These are phyloP conservation scores for Papilio xuthus DNA, from an alignment of 1,140 invertebrate genomes.

Conservation along the genomic window DNA sequence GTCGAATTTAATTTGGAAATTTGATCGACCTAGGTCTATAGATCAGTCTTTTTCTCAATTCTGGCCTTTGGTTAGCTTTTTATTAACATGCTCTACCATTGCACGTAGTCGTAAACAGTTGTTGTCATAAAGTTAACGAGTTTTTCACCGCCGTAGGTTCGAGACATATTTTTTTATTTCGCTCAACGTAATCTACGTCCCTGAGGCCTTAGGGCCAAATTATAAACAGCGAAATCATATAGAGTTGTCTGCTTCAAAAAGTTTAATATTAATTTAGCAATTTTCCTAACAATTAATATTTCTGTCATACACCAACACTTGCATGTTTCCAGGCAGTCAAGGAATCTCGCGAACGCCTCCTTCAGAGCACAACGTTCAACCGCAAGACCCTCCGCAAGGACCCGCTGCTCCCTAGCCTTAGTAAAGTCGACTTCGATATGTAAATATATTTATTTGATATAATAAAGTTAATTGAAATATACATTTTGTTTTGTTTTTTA, in stretches of 20 bases:
- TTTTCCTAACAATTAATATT: constrained; percentile 32
- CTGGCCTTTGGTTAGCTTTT: not conserved
- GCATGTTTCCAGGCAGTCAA: constrained; percentile 66
- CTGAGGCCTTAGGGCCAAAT: too few relatives aligned
- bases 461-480: constrained; percentile 2
- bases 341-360: constrained; percentile 48
- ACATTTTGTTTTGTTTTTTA: not conserved
- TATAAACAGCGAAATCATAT: not conserved
- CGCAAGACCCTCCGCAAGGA: constrained; percentile 43
- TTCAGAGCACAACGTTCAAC: constrained; percentile 35
- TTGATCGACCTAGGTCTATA: too few relatives aligned
- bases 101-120: not conserved
- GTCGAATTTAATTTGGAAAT: too few relatives aligned
- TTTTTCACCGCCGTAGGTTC: not conserved
- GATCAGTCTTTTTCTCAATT: not conserved
- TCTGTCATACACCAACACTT: constrained; percentile 46
- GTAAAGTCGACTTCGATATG: constrained; percentile 60
- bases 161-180: too few relatives aligned
- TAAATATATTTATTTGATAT: constrained; percentile 46
- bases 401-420: constrained; percentile 42
- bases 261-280: not conserved
- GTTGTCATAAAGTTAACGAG: not conserved
- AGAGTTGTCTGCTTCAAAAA: not conserved
- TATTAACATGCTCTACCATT: not conserved
- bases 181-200: too few relatives aligned